Conservation (phyloP, 2,797 vertebrate species). For the Darevskia nairensis region DNA sequence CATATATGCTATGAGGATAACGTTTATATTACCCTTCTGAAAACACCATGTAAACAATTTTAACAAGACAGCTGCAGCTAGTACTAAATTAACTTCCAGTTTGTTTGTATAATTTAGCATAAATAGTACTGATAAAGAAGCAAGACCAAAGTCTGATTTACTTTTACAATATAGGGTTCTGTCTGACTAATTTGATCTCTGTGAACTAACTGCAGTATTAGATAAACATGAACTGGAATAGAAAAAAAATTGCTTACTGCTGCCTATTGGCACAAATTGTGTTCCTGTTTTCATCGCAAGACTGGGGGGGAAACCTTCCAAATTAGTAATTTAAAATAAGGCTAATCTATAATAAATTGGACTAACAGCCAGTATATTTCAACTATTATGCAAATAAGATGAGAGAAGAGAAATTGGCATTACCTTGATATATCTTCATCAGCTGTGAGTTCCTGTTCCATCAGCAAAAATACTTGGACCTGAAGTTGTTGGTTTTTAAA, state of each 20-base stretch:
- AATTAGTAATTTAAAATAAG: not conserved
- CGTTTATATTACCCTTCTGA: not conserved
- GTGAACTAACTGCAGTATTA: not conserved
- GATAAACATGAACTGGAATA: not conserved
- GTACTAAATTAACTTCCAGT: not conserved
- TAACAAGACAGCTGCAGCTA: not conserved
- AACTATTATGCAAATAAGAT: not conserved
- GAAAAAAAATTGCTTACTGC: not conserved
- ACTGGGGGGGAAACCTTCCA: not conserved
- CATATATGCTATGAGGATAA: not conserved
- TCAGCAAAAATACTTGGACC: constrained; percentile 98
- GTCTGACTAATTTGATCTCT: not conserved
- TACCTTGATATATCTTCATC: constrained; percentile 98
- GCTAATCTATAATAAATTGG: not conserved
- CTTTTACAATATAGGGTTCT: not conserved
- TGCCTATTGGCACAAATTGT: not conserved
- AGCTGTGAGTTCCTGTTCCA: constrained; percentile 98
- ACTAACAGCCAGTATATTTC: not conserved
- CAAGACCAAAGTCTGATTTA: not conserved
- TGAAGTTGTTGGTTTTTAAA: constrained; percentile 66
- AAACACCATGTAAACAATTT: not conserved
- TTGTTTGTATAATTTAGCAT: not conserved
- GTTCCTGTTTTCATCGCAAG: not conserved
- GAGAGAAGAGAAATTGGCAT: constrained; percentile 20
- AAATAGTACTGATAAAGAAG: not conserved